phyloP scores from a whole-genome alignment of 2,113 vertebrate genomes.

The Oceanodroma tethys region DNA sequence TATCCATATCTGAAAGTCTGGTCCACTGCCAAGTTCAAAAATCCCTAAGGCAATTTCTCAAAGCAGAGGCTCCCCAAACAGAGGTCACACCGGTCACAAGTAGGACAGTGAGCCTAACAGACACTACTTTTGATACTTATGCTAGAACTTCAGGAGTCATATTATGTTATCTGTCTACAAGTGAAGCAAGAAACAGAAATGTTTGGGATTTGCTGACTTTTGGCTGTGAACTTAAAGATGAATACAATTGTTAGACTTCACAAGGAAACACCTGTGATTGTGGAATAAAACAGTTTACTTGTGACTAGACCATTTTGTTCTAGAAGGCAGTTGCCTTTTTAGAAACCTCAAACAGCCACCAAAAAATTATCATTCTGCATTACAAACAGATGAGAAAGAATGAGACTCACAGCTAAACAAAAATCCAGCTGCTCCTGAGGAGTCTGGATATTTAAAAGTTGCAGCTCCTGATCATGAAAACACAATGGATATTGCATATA shows the following conservation, averaged over 20 bases:
- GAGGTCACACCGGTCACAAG: neutral
- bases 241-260: neutral
- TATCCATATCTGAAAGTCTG: neutral
- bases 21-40: neutral
- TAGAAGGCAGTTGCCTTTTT: neutral
- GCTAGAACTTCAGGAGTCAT: neutral
- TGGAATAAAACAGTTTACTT: neutral
- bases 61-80: neutral
- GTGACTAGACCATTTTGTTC: neutral
- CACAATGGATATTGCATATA: neutral
- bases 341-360: neutral
- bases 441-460: neutral
- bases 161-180: neutral
- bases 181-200: neutral
- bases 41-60: neutral
- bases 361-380: neutral
- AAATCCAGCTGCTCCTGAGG: neutral
- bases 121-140: neutral
- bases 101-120: neutral
- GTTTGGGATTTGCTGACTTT: neutral
- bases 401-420: neutral
- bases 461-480: neutral
- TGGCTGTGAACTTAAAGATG: neutral
- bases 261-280: neutral
- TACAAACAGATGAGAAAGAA: neutral